Evolutionary conservation across 2,113 vertebrate species (phyloP), one percentile per base, ranked within the genome.

Genomic region (Rhombomys opimus): DNA sequence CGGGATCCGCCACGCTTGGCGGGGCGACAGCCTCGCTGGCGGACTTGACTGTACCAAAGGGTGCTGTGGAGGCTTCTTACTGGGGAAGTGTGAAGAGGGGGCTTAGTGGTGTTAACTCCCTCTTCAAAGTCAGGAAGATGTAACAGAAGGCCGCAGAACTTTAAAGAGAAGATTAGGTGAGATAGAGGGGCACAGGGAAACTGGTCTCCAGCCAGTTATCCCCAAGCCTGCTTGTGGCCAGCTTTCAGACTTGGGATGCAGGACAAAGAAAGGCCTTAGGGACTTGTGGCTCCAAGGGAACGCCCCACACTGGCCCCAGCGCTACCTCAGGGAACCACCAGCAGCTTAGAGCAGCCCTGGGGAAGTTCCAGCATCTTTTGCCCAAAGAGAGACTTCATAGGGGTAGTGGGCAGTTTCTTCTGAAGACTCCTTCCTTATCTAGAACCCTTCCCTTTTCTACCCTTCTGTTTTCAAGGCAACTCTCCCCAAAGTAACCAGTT

Each of bases 211-310:
- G 57, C 80, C 41, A 65, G 46, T 27, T 38, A 17, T 27, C 32
- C 13, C 10, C 50, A 50, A 57, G 23, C 77, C 22, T 67, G 50
- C 91, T 88, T 50, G 23, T 0, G 5, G 72, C 30, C 5, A 9
- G 38, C 68, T 87, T 95, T 92, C 94, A 77, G 68, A 93, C 10
- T 63, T 80, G 75, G 76, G 68, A 35, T 41, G 68, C 73, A 90
- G 81, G 63, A 54, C 27, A 86, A 92, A 15, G 27, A 77, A 80
- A 54, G 35, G 38, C 61, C 50, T 89, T 25, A 23, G 67, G 14
- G 77, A 91, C 68, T 82, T 86, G 73, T 18, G 52, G 17, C 23
- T 92, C 59, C 5, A 3, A 5, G 11, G 76, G 76, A 76, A 70
- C 92, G 17, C n/a, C 59, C 57, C 59, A 59, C 54, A 25, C n/a